phyloP scores from a whole-genome alignment of 2,113 vertebrate genomes.

The Sebastes schlegelii region DNA sequence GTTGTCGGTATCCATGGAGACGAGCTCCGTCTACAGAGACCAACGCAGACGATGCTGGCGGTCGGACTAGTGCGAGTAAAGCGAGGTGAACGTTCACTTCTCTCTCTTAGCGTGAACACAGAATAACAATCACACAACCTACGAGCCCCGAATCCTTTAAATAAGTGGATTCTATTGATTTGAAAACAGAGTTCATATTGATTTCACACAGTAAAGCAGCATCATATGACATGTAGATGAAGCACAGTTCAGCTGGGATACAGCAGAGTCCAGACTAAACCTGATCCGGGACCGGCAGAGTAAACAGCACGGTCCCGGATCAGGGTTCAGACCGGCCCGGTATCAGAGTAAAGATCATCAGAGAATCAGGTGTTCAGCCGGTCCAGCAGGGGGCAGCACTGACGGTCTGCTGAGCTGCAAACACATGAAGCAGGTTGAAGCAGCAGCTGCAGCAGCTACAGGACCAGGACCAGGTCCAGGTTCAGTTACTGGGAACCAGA shows the following conservation, averaged over 20 bases:
- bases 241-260: conserved; percentile 1
- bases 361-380: conserved; percentile 1
- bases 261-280: conserved; percentile 5
- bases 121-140: neutral
- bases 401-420: neutral
- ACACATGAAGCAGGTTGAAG: conserved; percentile 24
- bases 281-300: conserved; percentile 1
- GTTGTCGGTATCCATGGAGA: no score
- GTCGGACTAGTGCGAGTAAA: no score
- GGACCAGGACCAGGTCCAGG: neutral
- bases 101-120: no score
- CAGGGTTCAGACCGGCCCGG: conserved; percentile 10
- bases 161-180: neutral
- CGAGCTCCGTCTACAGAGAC: no score
- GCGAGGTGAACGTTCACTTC: no score
- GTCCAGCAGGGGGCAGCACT: conserved; percentile 40
- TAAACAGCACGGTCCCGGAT: neutral
- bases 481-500: conserved; percentile 45
- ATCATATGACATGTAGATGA: neutral
- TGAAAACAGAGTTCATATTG: neutral
- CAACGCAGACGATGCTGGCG: no score
- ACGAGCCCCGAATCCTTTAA: neutral
- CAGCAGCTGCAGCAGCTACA: neutral
- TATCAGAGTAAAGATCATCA: neutral
- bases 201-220: conserved; percentile 30